Evolutionary conservation across 2,888 invertebrate genomes (phyloP).

Genomic region (Tridacna gigas): DNA sequence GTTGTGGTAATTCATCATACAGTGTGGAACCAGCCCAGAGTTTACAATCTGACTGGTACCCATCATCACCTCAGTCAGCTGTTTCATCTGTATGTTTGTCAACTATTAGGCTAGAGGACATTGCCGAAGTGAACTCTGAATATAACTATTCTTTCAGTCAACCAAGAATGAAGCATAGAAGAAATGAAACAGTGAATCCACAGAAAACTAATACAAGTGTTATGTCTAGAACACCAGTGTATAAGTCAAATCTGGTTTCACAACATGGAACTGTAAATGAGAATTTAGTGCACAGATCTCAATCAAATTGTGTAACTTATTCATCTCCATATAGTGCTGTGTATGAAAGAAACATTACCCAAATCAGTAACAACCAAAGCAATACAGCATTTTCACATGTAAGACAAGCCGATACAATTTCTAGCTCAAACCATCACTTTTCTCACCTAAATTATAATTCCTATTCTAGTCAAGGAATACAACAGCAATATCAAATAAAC

Average conservation of each 20-base stretch:
- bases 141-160: not conserved
- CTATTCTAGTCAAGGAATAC: not conserved
- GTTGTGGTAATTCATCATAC: not conserved
- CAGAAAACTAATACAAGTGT: not conserved
- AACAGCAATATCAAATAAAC: constrained; percentile 5
- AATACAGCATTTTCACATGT: not conserved
- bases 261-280: not conserved
- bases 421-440: not conserved
- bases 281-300: not conserved
- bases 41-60: constrained; percentile 29
- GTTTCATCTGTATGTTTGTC: constrained; percentile 19
- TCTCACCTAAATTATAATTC: too few species aligned
- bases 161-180: not conserved
- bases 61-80: constrained; percentile 12
- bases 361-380: not conserved
- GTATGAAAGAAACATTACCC: not conserved
- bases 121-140: constrained; percentile 36
- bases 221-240: too few species aligned
- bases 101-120: constrained; percentile 43
- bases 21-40: constrained; percentile 2
- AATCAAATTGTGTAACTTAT: not conserved
- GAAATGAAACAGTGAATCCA: not conserved
- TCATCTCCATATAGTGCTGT: not conserved
- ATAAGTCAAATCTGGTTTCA: not conserved
- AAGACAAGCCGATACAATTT: not conserved